Base-by-base conservation (phyloP, 2,113 vertebrate species). In the Ursus arctos region DNA sequence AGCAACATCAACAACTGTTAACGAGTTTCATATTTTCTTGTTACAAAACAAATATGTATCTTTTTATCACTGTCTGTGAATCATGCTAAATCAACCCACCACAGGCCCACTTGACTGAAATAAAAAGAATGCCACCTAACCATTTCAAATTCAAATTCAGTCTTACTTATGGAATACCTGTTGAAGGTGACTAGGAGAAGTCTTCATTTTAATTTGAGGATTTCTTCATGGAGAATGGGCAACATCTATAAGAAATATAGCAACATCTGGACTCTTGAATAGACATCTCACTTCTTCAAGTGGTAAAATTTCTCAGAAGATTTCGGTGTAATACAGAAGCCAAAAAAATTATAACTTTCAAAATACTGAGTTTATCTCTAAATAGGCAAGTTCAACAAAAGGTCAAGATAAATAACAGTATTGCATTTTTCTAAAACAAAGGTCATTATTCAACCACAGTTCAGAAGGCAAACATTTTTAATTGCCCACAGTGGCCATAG, bases 1-100 rank as follows among this genome's bases (percentile, higher is more conserved):
- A 95, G 91, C 51, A 76, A 31, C 14, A 97, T 82, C 22, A 97
- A 95, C 76, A 16, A 95, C 76, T 97, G 92, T 94, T 95, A 97
- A 95, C 26, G 51, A 97, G 19, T 79, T 67, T 65, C 19, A 92
- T 95, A 95, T 97, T 90, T 96, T 77, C 69, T 95, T 93, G 77
- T 88, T 89, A 76, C 14, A 95, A 85, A 97, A 18, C 53, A 80
- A 49, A 82, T 36, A 51, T 43, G 47, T 47, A 76, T 69, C 31
- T 90, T 95, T 97, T 33, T 61, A 55, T 18, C 16, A 72, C 8
- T 93, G 28, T 61, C 76, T 61, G n/a, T 57, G 36, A 91, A 63
- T 36, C n/a, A 93, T 43, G 18, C 57, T 97, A 80, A 80, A 65
- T n/a, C 43, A 92, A 61, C 4, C 7, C 28, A 53, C 53, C 55